Evolutionary conservation across 2,113 vertebrate genomes (phyloP).

Genomic region (zebrafish (Danio rerio)): DNA sequence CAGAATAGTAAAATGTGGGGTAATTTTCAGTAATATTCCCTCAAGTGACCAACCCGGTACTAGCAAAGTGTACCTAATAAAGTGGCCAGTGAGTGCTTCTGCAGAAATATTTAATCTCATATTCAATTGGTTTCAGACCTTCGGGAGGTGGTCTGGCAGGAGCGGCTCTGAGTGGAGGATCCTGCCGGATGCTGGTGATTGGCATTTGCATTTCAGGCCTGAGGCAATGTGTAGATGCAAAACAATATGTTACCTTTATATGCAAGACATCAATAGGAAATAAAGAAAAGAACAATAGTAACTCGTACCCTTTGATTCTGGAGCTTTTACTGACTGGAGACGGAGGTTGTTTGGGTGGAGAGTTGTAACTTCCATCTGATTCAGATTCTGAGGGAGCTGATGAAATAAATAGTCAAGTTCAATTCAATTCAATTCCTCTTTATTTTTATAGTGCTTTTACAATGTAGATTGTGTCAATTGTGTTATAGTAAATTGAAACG

Average conservation of each 20-base stretch:
- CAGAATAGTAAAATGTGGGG: too few species aligned
- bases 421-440: too few species aligned
- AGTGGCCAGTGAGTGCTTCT: not conserved
- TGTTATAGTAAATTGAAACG: too few species aligned
- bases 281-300: not conserved
- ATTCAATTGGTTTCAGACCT: constrained; percentile 58
- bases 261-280: not conserved
- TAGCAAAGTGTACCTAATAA: too few species aligned
- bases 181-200: constrained; percentile 51
- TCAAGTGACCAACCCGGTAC: too few species aligned
- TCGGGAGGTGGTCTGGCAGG: constrained; percentile 63
- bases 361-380: constrained; percentile 72
- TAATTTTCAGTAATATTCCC: too few species aligned
- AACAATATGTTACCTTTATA: not conserved
- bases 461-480: too few species aligned
- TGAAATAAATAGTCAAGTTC: constrained; percentile 14
- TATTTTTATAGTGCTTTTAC: too few species aligned
- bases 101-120: not conserved
- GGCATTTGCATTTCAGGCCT: constrained; percentile 63
- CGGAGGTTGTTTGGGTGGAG: constrained; percentile 56
- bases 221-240: not conserved
- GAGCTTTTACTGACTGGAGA: constrained; percentile 43
- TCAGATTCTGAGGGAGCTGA: constrained; percentile 69
- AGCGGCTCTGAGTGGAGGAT: constrained; percentile 52
- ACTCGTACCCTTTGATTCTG: constrained; percentile 64